Percentiles rank a stretch among this genome's conserved stretches.
phyloP scores from a whole-genome alignment of 2,888 invertebrate species.

The Thereva nobilitata region DNA sequence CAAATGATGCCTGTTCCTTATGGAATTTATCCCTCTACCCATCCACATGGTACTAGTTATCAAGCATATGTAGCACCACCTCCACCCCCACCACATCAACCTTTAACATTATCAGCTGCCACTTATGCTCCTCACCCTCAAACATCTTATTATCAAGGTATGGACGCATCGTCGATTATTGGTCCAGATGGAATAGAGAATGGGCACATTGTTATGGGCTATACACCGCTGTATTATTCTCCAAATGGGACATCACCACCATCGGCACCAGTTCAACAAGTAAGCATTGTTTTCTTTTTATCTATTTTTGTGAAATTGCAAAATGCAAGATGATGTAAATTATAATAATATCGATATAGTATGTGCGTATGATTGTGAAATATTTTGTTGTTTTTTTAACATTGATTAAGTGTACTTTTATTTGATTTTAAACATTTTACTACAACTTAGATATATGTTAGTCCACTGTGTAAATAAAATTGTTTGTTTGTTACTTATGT shows the following conservation, averaged over 20 bases:
- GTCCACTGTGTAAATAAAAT: too few relatives aligned
- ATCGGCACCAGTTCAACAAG: slow-evolving; percentile 16
- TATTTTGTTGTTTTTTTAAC: too few relatives aligned
- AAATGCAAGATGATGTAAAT: not conserved
- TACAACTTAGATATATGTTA: too few relatives aligned
- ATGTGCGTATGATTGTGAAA: too few relatives aligned
- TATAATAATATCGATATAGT: not conserved
- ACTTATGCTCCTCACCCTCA: slow-evolving; percentile 41
- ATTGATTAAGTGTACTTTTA: too few relatives aligned
- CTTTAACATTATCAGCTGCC: slow-evolving; percentile 35
- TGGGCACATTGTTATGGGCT: slow-evolving; percentile 36
- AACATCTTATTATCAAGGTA: slow-evolving; percentile 34
- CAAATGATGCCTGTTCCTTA: slow-evolving; percentile 42
- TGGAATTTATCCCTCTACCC: slow-evolving; percentile 43
- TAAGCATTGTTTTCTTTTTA: slow-evolving; percentile 2
- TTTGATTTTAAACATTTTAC: too few relatives aligned
- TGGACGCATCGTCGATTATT: slow-evolving; percentile 13
- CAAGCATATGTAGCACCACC: slow-evolving; percentile 37
- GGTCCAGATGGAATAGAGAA: slow-evolving; percentile 26
- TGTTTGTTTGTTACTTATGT: too few relatives aligned
- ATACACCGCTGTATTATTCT: slow-evolving; percentile 37
- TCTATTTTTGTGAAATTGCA: not conserved
- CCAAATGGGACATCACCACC: slow-evolving; percentile 21
- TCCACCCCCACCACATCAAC: slow-evolving; percentile 33
- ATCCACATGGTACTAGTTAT: slow-evolving; percentile 32